phyloP scores from a whole-genome alignment of 2,113 vertebrate species.

The Psilopogon haemacephalus region DNA sequence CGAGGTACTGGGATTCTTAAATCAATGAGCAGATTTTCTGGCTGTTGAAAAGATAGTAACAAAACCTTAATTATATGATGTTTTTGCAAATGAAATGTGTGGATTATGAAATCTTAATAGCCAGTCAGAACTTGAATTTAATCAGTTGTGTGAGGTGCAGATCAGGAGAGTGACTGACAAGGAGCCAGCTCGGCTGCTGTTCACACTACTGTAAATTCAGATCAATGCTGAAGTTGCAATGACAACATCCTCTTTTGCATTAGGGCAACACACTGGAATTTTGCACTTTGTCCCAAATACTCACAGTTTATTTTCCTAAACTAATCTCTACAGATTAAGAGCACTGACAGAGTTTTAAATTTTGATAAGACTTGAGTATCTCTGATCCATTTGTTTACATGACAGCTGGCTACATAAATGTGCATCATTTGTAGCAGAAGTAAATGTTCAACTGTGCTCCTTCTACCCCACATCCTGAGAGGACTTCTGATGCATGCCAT shows the following conservation, averaged over 20 bases:
- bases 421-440: background rate
- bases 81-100: background rate
- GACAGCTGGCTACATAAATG: background rate
- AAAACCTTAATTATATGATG: background rate
- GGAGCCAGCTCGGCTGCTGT: background rate
- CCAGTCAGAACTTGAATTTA: background rate
- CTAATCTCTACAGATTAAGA: background rate
- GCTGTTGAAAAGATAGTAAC: conserved; percentile 73
- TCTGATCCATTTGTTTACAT: background rate
- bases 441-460: background rate
- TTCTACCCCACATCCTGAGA: background rate
- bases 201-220: background rate
- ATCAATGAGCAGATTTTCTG: conserved; percentile 96
- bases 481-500: background rate
- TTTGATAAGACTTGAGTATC: background rate
- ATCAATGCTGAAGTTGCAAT: background rate
- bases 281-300: background rate
- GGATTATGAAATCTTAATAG: background rate
- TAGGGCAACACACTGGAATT: background rate
- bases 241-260: background rate
- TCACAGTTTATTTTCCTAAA: background rate
- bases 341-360: background rate
- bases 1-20: conserved; percentile 85
- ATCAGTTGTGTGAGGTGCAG: background rate
- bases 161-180: background rate